These are phyloP conservation scores for Therioaphis trifolii DNA, from an alignment of 2,888 invertebrate species.

Conservation along the genomic window DNA sequence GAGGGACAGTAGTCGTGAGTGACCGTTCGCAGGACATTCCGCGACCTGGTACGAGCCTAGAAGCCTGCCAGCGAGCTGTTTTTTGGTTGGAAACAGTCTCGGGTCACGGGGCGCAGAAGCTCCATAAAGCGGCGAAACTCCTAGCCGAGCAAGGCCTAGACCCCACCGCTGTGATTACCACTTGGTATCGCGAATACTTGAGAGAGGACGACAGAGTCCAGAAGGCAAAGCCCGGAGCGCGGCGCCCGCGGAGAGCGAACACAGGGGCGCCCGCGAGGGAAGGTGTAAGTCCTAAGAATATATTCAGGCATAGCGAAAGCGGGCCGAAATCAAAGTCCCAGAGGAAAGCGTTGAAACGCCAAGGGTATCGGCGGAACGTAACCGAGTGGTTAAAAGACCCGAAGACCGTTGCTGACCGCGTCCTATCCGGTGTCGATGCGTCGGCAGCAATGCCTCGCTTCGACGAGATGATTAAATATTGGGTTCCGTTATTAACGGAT, in stretches of 20 bases:
- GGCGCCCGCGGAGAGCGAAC: too few species aligned
- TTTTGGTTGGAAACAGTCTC: too few species aligned
- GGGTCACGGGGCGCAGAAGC: background rate
- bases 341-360: background rate
- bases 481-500: background rate
- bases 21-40: background rate
- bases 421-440: too few species aligned
- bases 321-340: background rate
- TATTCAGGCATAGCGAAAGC: background rate
- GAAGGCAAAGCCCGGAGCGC: background rate
- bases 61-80: too few species aligned
- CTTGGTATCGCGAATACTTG: background rate
- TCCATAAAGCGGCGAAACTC: background rate
- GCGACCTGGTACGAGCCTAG: too few species aligned
- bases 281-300: background rate
- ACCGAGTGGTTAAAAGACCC: background rate
- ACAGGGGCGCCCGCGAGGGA: background rate
- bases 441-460: background rate
- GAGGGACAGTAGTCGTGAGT: too few species aligned
- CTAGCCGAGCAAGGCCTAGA: background rate
- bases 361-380: background rate
- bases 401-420: fast-evolving
- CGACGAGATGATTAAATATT: background rate
- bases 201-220: background rate
- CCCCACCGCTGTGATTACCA: background rate